phyloP scores from a whole-genome alignment of 2,888 invertebrate genomes.

The Horisme vitalbata region DNA sequence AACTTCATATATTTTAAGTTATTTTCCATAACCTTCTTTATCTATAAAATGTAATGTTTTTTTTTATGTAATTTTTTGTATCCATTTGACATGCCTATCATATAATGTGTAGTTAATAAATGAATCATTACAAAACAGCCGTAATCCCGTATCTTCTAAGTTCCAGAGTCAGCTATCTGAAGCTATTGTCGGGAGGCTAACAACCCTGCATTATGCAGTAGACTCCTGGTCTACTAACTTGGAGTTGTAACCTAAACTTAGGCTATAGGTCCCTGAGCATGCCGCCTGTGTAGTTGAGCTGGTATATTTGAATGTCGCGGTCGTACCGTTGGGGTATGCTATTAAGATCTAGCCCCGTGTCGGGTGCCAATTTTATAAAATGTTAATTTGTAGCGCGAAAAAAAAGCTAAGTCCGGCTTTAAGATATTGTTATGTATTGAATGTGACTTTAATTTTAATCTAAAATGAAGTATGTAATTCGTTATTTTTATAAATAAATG shows the following conservation, averaged over 20 bases:
- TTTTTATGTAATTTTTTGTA: no score
- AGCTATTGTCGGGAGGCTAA: constrained; percentile 33
- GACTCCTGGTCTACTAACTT: constrained; percentile 25
- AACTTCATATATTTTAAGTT: no score
- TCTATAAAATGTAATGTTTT: no score
- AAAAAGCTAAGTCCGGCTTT: no score
- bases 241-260: constrained; percentile 17
- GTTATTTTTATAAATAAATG: no score
- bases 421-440: no score
- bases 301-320: constrained; percentile 2
- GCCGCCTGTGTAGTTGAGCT: constrained; percentile 1
- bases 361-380: constrained; percentile 14
- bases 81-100: no score
- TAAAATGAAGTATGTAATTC: no score
- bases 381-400: not conserved
- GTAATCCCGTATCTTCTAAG: constrained; percentile 18
- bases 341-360: constrained; percentile 3
- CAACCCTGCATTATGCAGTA: constrained; percentile 33
- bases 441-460: no score
- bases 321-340: not conserved
- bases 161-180: constrained; percentile 29
- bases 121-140: constrained; percentile 15
- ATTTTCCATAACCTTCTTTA: no score
- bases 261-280: constrained; percentile 12
- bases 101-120: constrained; percentile 5